These are phyloP conservation scores for Melanargia galathea DNA, from an alignment of 2,888 invertebrate genomes.

Conservation along the genomic window DNA sequence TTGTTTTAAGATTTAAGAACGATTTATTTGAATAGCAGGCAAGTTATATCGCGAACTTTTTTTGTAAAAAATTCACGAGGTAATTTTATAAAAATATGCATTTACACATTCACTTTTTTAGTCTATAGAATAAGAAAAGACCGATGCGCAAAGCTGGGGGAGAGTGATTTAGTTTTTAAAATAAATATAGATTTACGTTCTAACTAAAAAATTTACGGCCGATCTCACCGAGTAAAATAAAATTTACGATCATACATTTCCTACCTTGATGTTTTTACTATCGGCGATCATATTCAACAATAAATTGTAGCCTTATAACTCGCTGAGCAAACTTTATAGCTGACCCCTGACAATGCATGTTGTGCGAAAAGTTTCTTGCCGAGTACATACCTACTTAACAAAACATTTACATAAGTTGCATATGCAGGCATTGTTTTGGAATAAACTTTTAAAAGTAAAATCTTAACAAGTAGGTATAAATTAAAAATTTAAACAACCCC, in stretches of 20 bases:
- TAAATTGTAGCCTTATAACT: slow-evolving; percentile 9
- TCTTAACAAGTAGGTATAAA: no score
- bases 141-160: no score
- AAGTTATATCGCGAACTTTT: not conserved
- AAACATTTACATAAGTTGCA: no score
- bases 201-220: not conserved
- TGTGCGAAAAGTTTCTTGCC: not conserved
- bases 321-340: slow-evolving; percentile 5
- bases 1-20: slow-evolving; percentile 1
- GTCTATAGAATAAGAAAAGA: no score
- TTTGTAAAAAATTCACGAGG: not conserved
- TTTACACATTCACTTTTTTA: no score
- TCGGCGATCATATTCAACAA: slow-evolving; percentile 2
- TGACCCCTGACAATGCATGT: slow-evolving; percentile 25
- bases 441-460: no score
- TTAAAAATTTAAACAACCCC: no score
- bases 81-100: no score
- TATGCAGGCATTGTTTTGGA: no score
- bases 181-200: no score
- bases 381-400: not conserved
- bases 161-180: no score
- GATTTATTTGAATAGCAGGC: slow-evolving; percentile 1
- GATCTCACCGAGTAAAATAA: not conserved
- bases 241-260: slow-evolving; percentile 7
- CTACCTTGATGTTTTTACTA: slow-evolving; percentile 8